These are phyloP conservation scores for Furnarius figulus DNA, from an alignment of 2,113 vertebrate species.

Conservation along the genomic window DNA sequence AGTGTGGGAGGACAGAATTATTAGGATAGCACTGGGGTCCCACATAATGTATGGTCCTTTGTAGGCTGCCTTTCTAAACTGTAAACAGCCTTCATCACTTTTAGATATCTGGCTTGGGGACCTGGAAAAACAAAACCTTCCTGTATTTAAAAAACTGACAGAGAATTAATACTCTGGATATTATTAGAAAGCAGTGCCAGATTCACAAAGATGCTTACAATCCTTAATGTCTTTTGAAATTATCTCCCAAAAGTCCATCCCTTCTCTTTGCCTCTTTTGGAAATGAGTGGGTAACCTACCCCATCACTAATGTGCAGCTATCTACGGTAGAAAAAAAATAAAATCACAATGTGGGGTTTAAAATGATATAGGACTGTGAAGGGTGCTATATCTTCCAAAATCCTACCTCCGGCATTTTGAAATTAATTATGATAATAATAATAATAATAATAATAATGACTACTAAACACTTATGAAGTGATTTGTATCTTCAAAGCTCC, in stretches of 20 bases:
- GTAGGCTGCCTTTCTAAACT: not conserved
- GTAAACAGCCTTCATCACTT: not conserved
- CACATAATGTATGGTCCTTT: not conserved
- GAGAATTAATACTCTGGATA: not conserved
- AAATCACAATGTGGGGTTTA: not conserved
- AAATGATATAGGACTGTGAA: not conserved
- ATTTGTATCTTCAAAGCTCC: conserved; percentile 28
- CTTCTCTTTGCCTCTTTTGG: not conserved
- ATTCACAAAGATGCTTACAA: not conserved
- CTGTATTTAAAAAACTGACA: not conserved
- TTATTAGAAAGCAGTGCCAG: not conserved
- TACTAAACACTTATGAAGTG: conserved; percentile 1
- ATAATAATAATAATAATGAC: conserved; percentile 22
- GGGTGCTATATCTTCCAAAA: not conserved
- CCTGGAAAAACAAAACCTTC: not conserved
- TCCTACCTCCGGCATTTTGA: not conserved
- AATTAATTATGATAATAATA: conserved; percentile 5
- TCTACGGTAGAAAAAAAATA: not conserved
- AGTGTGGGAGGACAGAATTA: not conserved
- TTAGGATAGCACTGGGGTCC: not conserved
- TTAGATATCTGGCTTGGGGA: not conserved
- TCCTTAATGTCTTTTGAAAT: not conserved
- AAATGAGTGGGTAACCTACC: not conserved
- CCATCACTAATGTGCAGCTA: not conserved
- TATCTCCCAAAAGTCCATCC: not conserved